A percentile compares a stretch with the other conserved stretches of the same genome.
Evolutionary conservation across 1,140 invertebrate genomes (phyloP).

Genomic region (Aphis craccivora): DNA sequence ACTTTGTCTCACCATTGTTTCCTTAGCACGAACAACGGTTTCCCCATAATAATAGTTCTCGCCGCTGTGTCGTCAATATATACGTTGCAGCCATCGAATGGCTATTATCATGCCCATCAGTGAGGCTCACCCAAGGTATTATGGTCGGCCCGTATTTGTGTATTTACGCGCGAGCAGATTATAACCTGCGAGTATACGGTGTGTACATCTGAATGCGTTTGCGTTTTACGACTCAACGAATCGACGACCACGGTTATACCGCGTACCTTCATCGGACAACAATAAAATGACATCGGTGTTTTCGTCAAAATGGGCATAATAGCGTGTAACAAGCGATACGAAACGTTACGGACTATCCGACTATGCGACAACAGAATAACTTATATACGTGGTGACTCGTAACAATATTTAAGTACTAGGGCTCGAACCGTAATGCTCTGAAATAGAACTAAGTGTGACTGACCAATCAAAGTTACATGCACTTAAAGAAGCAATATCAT

Average conservation of each 20-base stretch:
- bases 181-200: too few species aligned
- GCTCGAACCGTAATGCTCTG: too few species aligned
- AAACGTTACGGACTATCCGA: too few species aligned
- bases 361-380: too few species aligned
- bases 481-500: too few species aligned
- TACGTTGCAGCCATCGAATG: neutral
- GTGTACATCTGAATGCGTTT: neutral
- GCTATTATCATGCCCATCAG: neutral
- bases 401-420: too few species aligned
- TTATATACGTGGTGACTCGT: too few species aligned
- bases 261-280: neutral
- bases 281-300: too few species aligned
- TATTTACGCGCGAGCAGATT: too few species aligned
- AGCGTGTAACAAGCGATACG: too few species aligned
- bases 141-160: neutral
- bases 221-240: neutral
- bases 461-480: too few species aligned
- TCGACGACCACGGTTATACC: neutral
- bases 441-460: too few species aligned
- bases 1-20: neutral
- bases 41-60: neutral
- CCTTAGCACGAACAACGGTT: neutral
- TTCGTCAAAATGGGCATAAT: neutral
- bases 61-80: neutral
- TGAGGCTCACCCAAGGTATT: neutral